Evolutionary conservation across 2,888 invertebrate genomes (phyloP).

Genomic region (Drosophila cyrtoloma): DNA sequence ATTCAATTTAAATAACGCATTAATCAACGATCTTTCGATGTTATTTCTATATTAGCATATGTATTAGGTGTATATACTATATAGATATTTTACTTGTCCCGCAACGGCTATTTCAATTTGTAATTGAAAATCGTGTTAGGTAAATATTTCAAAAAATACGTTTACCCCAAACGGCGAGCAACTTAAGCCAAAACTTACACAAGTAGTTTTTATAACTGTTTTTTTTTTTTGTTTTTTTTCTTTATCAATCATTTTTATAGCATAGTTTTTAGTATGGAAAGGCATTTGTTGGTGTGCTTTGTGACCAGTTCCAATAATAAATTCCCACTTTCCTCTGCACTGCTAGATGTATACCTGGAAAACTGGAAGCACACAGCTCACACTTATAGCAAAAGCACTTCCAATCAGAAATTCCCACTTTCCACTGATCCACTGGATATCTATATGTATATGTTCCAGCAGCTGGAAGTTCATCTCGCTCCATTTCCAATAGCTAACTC

Average conservation of each 20-base stretch:
- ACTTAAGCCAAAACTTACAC: conserved; percentile 54
- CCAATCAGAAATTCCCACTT: not conserved
- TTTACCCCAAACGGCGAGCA: conserved; percentile 21
- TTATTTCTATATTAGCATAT: conserved; percentile 46
- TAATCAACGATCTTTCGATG: conserved; percentile 62
- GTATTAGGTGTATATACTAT: conserved; percentile 20
- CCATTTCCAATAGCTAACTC: not conserved
- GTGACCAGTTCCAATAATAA: conserved; percentile 30
- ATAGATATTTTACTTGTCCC: conserved; percentile 27
- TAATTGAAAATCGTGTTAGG: conserved; percentile 55
- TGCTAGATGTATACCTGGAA: not conserved
- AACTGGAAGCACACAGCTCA: not conserved
- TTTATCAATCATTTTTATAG: not conserved
- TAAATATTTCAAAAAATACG: conserved; percentile 73
- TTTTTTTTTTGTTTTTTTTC: not conserved
- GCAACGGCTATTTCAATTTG: conserved; percentile 51
- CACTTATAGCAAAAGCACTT: not conserved
- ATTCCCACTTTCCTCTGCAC: not conserved
- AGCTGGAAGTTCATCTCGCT: not conserved
- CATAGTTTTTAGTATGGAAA: not conserved
- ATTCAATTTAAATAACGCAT: conserved; percentile 72
- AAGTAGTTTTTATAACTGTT: conserved; percentile 34
- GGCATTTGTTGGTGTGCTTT: not conserved
- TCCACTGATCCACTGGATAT: not conserved
- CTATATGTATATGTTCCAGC: not conserved